A percentile compares a stretch with the other conserved stretches of the same genome.
Conservation (phyloP, 2,113 vertebrate species). For the Ovibos moschatus region DNA sequence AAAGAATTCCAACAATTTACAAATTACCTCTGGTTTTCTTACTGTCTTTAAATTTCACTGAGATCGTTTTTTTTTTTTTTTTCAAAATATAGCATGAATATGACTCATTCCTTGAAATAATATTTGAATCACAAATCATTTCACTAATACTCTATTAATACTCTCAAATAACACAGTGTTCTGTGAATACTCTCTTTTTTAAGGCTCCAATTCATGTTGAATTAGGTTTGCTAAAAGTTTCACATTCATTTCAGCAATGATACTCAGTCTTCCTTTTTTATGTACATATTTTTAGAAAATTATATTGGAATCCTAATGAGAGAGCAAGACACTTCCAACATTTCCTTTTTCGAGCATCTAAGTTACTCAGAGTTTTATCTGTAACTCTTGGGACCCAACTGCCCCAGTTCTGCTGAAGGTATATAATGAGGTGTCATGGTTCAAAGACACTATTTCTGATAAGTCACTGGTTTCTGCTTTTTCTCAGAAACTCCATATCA, state of each 20-base stretch:
- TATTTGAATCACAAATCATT: not conserved
- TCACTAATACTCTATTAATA: not conserved
- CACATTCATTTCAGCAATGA: not conserved
- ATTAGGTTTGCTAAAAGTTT: not conserved
- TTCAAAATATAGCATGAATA: not conserved
- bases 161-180: not conserved
- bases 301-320: not conserved
- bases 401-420: slow-evolving; percentile 6
- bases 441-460: slow-evolving; percentile 31
- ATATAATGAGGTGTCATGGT: slow-evolving; percentile 13
- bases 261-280: not conserved
- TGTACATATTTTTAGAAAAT: not conserved
- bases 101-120: not conserved
- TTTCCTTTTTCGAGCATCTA: not conserved
- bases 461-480: slow-evolving; percentile 32
- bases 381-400: not conserved
- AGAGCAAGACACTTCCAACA: not conserved
- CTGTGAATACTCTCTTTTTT: not conserved
- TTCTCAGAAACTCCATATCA: slow-evolving; percentile 6
- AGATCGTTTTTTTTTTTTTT: not conserved
- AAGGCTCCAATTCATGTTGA: not conserved
- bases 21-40: not conserved
- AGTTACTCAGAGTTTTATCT: slow-evolving; percentile 22
- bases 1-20: not conserved
- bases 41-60: not conserved